Evolutionary conservation across 2,888 invertebrate species (phyloP).

Genomic region (Tachina grossa): DNA sequence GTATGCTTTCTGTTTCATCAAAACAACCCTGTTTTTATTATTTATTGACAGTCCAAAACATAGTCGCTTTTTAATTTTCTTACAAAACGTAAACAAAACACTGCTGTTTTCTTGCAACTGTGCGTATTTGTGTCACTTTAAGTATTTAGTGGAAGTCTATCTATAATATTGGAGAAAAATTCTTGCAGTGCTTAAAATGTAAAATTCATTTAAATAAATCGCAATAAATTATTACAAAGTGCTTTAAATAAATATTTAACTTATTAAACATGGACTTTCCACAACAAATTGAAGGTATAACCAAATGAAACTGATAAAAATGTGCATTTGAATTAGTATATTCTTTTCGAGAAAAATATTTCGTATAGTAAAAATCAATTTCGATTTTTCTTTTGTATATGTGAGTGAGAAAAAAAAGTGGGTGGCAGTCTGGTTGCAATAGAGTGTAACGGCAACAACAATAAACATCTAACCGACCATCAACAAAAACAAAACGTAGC

Average conservation of each 20-base stretch:
- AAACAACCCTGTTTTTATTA: slow-evolving; percentile 19
- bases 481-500: slow-evolving; percentile 37
- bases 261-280: slow-evolving; percentile 79
- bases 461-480: slow-evolving; percentile 57
- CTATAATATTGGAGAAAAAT: slow-evolving; percentile 47
- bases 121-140: slow-evolving; percentile 40
- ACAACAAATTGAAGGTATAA: slow-evolving; percentile 80
- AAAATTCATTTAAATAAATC: slow-evolving; percentile 45
- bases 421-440: slow-evolving; percentile 58
- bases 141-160: slow-evolving; percentile 37
- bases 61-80: slow-evolving; percentile 1
- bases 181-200: slow-evolving; percentile 64
- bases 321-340: neutral
- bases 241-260: slow-evolving; percentile 10
- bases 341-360: slow-evolving; percentile 23
- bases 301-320: neutral
- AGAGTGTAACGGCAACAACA: slow-evolving; percentile 51
- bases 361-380: slow-evolving; percentile 65
- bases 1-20: neutral
- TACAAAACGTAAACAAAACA: neutral
- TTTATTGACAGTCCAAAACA: neutral
- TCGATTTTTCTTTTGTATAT: slow-evolving; percentile 57
- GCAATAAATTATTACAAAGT: slow-evolving; percentile 37
- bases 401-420: slow-evolving; percentile 58
- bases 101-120: slow-evolving; percentile 25